Conservation (phyloP, 2,113 vertebrate species). For the Pogona vitticeps region DNA sequence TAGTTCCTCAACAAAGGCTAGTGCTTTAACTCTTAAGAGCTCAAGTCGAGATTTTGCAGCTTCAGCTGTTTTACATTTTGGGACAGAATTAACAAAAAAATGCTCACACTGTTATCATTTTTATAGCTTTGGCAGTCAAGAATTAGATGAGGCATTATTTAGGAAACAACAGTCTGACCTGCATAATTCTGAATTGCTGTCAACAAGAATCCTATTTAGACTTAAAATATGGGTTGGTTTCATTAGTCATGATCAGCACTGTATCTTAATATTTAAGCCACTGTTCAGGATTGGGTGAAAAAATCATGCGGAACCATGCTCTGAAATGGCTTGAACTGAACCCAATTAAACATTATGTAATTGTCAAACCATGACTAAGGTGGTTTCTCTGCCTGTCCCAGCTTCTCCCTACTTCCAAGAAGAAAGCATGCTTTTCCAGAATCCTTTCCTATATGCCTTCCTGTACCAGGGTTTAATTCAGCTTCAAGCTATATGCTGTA, state of each 20-base stretch:
- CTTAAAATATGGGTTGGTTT: not conserved
- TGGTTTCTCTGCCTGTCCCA: not conserved
- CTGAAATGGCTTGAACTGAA: not conserved
- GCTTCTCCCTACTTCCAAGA: not conserved
- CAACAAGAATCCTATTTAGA: not conserved
- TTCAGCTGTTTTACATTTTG: constrained; percentile 72
- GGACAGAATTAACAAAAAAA: not conserved
- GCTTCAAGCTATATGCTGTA: not conserved
- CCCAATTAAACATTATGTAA: not conserved
- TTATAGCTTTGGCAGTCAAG: not conserved
- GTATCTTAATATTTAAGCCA: not conserved
- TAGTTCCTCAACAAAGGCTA: constrained; percentile 75
- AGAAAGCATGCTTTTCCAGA: not conserved
- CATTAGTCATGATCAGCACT: not conserved
- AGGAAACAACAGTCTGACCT: not conserved
- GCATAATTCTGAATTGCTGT: not conserved
- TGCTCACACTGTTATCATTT: constrained; percentile 16
- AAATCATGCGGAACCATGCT: not conserved
- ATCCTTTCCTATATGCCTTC: not conserved
- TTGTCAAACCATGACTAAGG: not conserved
- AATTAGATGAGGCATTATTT: not conserved
- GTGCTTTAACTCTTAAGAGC: constrained; percentile 81
- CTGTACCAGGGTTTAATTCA: not conserved
- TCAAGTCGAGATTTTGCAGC: constrained; percentile 78
- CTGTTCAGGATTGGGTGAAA: not conserved